Base-by-base conservation (phyloP, 2,113 vertebrate genomes). In the Parus major region DNA sequence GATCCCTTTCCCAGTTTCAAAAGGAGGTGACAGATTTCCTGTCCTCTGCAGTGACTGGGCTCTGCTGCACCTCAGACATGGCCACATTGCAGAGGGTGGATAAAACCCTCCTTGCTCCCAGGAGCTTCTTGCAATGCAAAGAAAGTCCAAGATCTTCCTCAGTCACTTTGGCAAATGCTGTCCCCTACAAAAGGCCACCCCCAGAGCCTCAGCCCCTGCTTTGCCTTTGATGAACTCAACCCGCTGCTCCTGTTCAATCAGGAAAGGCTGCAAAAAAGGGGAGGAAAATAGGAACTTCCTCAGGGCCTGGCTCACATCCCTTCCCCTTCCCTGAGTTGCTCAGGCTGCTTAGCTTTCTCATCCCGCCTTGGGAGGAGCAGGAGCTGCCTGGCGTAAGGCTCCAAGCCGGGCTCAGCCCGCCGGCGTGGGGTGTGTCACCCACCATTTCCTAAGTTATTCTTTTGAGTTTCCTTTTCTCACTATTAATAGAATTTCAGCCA, bases 381-480 rank as follows among this genome's bases (percentile, higher is more conserved):
- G 66, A 87, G 89, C 84, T 3, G 53, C 68, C 59, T 92, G 93
- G 65, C 3, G 15, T 85, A 69, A 80, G 59, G 87, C 80, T 94
- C 65, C 0, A 5, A 84, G 83, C 72, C 0, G 36, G 95, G 81
- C 59, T 92, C 61, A 83, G 90, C 88, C 81, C 0, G 4, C 82
- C 11, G 11, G 84, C 29, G 0, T 86, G 83, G 97, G 97, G 97
- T 93, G 95, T 96, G 96, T 92, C 96, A 89, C 77, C 87, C n/a
- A 93, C 96, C 94, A 49, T 77, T 98, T 98, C 98, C 98, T 93
- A 95, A 94, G 90, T 95, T 96, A 98, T 98, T 98, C 97, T 98
- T 98, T 86, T 35, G 71, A 46, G 83, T 55, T 98, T 98, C 98
- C 98, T 97, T 90, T 97, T 96, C 92, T 92, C 29, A 82, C 98